Conservation (phyloP, 2,888 invertebrate species). For the Muschampia plurimacula region DNA sequence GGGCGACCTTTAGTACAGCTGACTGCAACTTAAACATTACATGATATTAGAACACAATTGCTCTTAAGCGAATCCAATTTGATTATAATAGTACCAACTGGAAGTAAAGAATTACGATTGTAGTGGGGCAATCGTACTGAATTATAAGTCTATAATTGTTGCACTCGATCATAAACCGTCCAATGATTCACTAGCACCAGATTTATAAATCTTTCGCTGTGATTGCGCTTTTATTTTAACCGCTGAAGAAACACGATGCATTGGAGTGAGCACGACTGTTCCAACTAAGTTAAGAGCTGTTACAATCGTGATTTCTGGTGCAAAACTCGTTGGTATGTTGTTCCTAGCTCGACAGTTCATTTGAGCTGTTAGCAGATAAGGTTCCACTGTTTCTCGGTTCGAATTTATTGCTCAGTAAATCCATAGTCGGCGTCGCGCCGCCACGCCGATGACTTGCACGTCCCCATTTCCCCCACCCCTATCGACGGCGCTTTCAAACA, state of each 20-base stretch:
- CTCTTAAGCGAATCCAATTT: no score
- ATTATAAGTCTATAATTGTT: slow-evolving; percentile 22
- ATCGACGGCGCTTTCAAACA: slow-evolving; percentile 67
- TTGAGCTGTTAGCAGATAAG: slow-evolving; percentile 78
- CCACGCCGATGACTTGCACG: slow-evolving; percentile 77
- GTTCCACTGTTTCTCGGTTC: slow-evolving; percentile 66
- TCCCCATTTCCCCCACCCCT: slow-evolving; percentile 22
- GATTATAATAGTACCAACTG: neutral
- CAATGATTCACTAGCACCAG: slow-evolving; percentile 28
- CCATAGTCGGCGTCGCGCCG: slow-evolving; percentile 52
- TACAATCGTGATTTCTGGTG: slow-evolving; percentile 52
- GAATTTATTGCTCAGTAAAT: slow-evolving; percentile 81
- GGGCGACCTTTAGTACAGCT: no score
- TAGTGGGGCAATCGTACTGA: neutral
- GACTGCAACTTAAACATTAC: no score
- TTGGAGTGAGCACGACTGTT: slow-evolving; percentile 35
- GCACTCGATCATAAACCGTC: slow-evolving; percentile 23
- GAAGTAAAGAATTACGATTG: neutral
- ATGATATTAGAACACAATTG: no score
- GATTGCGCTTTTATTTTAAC: slow-evolving; percentile 51
- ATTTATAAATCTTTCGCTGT: slow-evolving; percentile 56
- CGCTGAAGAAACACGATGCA: slow-evolving; percentile 50
- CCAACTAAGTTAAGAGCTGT: slow-evolving; percentile 48
- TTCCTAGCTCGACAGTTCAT: slow-evolving; percentile 73
- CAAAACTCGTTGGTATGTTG: slow-evolving; percentile 56